Evolutionary conservation across 2,888 invertebrate species (phyloP).

Genomic region (Ormia ochracea): DNA sequence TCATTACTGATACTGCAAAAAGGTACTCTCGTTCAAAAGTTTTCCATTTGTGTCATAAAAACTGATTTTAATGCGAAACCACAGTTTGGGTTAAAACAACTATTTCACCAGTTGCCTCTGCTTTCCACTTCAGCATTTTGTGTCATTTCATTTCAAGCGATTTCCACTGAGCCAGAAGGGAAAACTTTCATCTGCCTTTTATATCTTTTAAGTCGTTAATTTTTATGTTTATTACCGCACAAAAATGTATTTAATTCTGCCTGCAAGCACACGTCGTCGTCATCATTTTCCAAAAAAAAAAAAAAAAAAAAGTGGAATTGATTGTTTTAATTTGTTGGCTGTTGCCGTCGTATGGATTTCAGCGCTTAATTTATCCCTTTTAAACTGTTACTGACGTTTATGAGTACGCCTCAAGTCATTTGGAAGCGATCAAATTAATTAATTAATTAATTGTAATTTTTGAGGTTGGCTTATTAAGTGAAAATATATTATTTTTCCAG

Average conservation of each 20-base stretch:
- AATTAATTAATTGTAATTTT: conserved; percentile 50
- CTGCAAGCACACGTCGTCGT: conserved; percentile 67
- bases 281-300: conserved; percentile 25
- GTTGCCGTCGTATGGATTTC: conserved; percentile 33
- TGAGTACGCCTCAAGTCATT: conserved; percentile 50
- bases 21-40: conserved; percentile 2
- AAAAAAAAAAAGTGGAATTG: too few relatives aligned
- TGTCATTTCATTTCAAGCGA: conserved; percentile 30
- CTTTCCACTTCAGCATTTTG: not conserved
- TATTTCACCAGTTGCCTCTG: not conserved
- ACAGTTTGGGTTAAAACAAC: conserved; percentile 40
- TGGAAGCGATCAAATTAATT: conserved; percentile 49
- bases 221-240: conserved; percentile 72
- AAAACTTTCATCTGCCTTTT: conserved; percentile 69
- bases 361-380: conserved; percentile 47
- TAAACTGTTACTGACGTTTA: conserved; percentile 51
- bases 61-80: conserved; percentile 72
- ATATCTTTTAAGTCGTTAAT: conserved; percentile 73
- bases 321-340: conserved; percentile 40
- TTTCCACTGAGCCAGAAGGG: conserved; percentile 20
- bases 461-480: conserved; percentile 29
- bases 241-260: conserved; percentile 66
- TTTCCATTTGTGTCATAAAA: conserved; percentile 66
- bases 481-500: not conserved
- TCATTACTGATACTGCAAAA: conserved; percentile 6